phyloP scores from a whole-genome alignment of 2,797 vertebrate genomes.

The Tiaroga cobitis region DNA sequence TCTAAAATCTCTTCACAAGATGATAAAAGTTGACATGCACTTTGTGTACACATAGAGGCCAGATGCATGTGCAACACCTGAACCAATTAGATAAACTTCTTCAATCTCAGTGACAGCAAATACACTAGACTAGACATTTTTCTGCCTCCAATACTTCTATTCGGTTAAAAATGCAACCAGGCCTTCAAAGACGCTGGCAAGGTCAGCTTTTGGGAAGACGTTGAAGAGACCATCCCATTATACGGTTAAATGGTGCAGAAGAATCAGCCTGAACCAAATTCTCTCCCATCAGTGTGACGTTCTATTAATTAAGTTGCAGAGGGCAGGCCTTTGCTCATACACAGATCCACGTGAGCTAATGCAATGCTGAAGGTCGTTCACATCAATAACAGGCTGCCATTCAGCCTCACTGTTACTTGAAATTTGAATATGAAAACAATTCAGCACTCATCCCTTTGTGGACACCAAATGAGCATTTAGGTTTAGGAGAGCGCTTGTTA shows the following conservation, averaged over 20 bases:
- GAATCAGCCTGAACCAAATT: constrained; percentile 72
- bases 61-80: not conserved
- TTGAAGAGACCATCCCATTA: constrained; percentile 77
- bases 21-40: not conserved
- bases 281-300: constrained; percentile 67
- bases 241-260: constrained; percentile 81
- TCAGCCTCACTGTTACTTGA: constrained; percentile 4
- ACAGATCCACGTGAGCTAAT: constrained; percentile 34
- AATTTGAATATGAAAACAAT: constrained; percentile 42
- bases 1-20: constrained; percentile 3
- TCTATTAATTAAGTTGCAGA: constrained; percentile 74
- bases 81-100: not conserved
- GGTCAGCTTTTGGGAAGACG: constrained; percentile 73
- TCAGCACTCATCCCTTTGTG: constrained; percentile 11
- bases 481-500: constrained; percentile 19
- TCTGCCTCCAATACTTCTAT: constrained; percentile 56
- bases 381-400: constrained; percentile 39
- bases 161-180: constrained; percentile 42
- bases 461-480: not conserved
- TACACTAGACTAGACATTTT: constrained; percentile 34
- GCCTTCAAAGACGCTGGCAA: constrained; percentile 67
- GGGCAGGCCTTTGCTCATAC: constrained; percentile 63
- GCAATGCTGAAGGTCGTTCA: constrained; percentile 66
- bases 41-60: not conserved
- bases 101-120: not conserved